Base-by-base conservation (phyloP, 2,888 invertebrate genomes). In the Callosobruchus maculatus region DNA sequence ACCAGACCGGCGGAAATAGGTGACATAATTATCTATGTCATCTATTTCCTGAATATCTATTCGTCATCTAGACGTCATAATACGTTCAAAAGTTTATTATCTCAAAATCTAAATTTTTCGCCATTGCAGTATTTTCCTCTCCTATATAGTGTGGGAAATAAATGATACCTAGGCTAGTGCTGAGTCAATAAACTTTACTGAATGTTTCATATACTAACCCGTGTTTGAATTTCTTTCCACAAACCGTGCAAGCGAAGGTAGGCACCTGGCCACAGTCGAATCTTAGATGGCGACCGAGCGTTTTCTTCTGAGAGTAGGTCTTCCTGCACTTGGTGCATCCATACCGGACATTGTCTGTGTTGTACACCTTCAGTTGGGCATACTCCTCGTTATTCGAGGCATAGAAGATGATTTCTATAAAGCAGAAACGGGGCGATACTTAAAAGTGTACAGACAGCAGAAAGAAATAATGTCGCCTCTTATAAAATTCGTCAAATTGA, bases 251-350 rank as follows among this genome's bases (percentile, higher is more conserved):
- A 1, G 81, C 80, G 78, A 86, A 86, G 3, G 85, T 83, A 0
- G 86, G 86, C 72, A 80, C 83, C 74, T 85, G 84, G 0, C 88
- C 88, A 77, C 89, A 89, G 80, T 89, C 89, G 78, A 88, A 87
- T 68, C 87, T 84, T 73, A 86, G 83, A 80, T 89, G 89, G 66
- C 88, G 82, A 0, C 86, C 86, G 49, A 86, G 78, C 2, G 85
- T 86, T 80, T 86, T 85, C 84, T 86, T 85, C 79, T 86, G 86
- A 68, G 84, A 82, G 75, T 87, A 87, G 4, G 84, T 85, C 80
- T 84, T 85, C 68, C 82, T 81, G 81, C 87, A 87, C 73, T 80
- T 82, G 22, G 81, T 78, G 75, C 87, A 87, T 21, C 83, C 84
- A 78, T 86, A 86, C 72, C 85, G 81, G 22, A 85, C 83, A 49